These are phyloP conservation scores for Gobiocypris rarus DNA, from an alignment of 2,113 vertebrate genomes.

Conservation along the genomic window DNA sequence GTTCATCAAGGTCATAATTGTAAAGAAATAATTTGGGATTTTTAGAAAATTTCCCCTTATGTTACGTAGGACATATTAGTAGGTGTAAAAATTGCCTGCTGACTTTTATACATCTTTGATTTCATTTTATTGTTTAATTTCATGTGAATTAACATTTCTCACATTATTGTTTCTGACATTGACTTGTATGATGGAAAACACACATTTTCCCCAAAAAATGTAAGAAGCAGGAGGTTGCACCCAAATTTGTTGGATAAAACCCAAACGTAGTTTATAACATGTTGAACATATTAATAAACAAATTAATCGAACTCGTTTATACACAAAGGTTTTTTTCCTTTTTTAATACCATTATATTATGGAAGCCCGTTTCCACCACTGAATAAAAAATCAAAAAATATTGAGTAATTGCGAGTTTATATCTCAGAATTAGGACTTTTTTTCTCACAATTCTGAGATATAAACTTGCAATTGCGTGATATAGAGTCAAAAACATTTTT, in stretches of 20 bases:
- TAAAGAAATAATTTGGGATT: not conserved
- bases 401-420: too few relatives aligned
- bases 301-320: not conserved
- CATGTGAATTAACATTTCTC: not conserved
- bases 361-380: too few relatives aligned
- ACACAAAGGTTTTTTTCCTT: not conserved
- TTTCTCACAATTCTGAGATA: too few relatives aligned
- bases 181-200: not conserved
- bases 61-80: not conserved
- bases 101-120: too few relatives aligned
- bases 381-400: too few relatives aligned
- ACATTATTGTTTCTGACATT: not conserved
- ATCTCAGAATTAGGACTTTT: too few relatives aligned
- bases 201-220: not conserved
- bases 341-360: not conserved
- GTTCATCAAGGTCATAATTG: not conserved
- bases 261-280: not conserved
- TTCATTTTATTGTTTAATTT: not conserved
- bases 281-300: not conserved
- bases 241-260: not conserved
- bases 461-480: too few relatives aligned
- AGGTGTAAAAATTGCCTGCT: too few relatives aligned
- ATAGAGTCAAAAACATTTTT: too few relatives aligned
- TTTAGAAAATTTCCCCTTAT: not conserved
- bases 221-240: not conserved